Percentiles rank a stretch among this genome's conserved stretches.
Conservation (phyloP, 2,797 vertebrate genomes). For the Chiloscyllium punctatum region DNA sequence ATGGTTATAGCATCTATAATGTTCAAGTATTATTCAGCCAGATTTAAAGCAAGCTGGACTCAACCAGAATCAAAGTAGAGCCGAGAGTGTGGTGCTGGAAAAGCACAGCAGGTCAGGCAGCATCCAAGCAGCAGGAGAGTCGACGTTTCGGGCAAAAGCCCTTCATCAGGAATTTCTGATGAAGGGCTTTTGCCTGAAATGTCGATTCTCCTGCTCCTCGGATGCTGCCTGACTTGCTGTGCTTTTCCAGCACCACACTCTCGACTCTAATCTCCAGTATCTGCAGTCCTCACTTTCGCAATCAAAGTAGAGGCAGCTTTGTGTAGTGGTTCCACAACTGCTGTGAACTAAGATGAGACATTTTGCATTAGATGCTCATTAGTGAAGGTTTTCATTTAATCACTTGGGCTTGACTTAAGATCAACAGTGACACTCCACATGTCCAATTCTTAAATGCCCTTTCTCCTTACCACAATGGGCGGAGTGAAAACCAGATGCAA, state of each 20-base stretch:
- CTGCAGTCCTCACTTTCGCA: too few species aligned
- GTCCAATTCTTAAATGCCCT: background rate
- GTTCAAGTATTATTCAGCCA: background rate
- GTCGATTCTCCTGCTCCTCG: too few species aligned
- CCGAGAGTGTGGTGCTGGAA: too few species aligned
- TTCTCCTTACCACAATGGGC: background rate
- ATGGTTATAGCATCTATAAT: background rate
- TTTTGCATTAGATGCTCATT: background rate
- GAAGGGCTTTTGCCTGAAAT: too few species aligned
- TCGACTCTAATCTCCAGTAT: too few species aligned
- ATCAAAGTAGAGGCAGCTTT: background rate
- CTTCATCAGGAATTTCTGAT: too few species aligned
- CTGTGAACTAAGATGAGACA: background rate
- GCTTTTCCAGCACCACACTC: too few species aligned
- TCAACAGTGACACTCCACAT: background rate
- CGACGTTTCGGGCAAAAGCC: too few species aligned
- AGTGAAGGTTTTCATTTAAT: background rate
- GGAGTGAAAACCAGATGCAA: background rate
- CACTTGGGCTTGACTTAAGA: background rate
- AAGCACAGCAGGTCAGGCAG: too few species aligned
- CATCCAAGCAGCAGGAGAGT: too few species aligned
- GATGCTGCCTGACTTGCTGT: too few species aligned
- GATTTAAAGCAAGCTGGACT: background rate
- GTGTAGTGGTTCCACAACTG: background rate
- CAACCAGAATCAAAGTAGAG: background rate